These are phyloP conservation scores for Hanleya hanleyi DNA, from an alignment of 2,888 invertebrate genomes.

Conservation along the genomic window DNA sequence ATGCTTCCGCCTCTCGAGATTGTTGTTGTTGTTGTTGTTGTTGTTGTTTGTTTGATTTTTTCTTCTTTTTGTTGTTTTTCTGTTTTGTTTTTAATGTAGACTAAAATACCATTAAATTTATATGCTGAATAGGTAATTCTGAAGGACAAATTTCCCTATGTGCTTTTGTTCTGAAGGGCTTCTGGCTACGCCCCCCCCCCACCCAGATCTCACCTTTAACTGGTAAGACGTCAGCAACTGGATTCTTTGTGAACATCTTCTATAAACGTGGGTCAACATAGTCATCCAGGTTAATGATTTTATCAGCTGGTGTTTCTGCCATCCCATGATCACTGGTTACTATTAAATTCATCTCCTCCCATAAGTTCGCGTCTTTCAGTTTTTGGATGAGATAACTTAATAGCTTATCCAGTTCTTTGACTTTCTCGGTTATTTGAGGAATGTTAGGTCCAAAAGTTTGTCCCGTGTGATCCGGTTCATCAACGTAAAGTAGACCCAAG, in stretches of 20 bases:
- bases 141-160: too few species aligned
- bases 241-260: slow-evolving; percentile 76
- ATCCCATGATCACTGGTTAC: slow-evolving; percentile 85
- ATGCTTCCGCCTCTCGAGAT: too few species aligned
- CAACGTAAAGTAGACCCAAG: slow-evolving; percentile 81
- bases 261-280: slow-evolving; percentile 47
- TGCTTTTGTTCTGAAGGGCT: too few species aligned
- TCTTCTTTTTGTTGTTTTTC: too few species aligned
- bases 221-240: slow-evolving; percentile 79
- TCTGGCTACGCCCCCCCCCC: too few species aligned
- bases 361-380: slow-evolving; percentile 76
- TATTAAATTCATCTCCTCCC: slow-evolving; percentile 79
- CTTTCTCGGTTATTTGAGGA: slow-evolving; percentile 73
- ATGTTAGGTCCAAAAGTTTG: slow-evolving; percentile 77
- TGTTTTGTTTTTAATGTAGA: too few species aligned
- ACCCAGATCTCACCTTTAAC: slow-evolving; percentile 64
- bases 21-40: too few species aligned
- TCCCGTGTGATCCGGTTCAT: slow-evolving; percentile 81
- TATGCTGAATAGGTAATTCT: too few species aligned
- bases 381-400: slow-evolving; percentile 76
- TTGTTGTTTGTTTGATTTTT: too few species aligned
- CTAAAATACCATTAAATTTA: too few species aligned
- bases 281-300: slow-evolving; percentile 53
- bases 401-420: slow-evolving; percentile 74
- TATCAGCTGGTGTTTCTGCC: slow-evolving; percentile 74